These are phyloP conservation scores for Cecropterus lyciades DNA, from an alignment of 1,140 invertebrate genomes.

Conservation along the genomic window DNA sequence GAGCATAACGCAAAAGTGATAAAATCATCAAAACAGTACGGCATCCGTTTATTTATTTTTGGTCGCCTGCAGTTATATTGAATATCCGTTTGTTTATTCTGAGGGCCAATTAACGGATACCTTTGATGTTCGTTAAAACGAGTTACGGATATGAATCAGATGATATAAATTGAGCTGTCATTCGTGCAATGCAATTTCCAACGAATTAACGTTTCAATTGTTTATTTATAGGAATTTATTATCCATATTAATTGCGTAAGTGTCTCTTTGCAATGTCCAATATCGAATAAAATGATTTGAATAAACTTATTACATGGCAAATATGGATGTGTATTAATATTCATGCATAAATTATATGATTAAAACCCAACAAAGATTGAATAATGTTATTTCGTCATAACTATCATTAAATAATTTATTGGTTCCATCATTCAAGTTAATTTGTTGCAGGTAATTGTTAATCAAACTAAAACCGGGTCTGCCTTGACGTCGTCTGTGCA, in stretches of 20 bases:
- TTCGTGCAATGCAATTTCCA: conserved; percentile 44
- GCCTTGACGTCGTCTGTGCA: conserved; percentile 1
- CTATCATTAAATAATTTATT: neutral
- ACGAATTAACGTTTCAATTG: conserved; percentile 55
- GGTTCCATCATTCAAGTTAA: neutral
- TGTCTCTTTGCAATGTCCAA: neutral
- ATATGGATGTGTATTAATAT: neutral
- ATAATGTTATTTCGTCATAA: neutral
- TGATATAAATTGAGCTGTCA: conserved; percentile 69
- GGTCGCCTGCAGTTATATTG: conserved; percentile 44
- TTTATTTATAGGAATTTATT: conserved; percentile 50
- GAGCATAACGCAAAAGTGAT: conserved; percentile 13
- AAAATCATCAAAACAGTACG: conserved; percentile 15
- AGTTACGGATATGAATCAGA: conserved; percentile 61
- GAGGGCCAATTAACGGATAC: conserved; percentile 61
- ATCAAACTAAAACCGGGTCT: conserved; percentile 10
- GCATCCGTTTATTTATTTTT: conserved; percentile 47
- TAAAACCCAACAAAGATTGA: neutral
- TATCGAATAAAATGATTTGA: too few species aligned
- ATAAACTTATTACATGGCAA: too few species aligned
- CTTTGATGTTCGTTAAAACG: conserved; percentile 72
- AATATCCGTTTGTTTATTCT: conserved; percentile 60
- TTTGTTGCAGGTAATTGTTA: conserved; percentile 1
- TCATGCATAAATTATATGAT: neutral
- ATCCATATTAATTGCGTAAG: conserved; percentile 12